Evolutionary conservation across 2,113 vertebrate species (phyloP).

Genomic region (Zeus faber): DNA sequence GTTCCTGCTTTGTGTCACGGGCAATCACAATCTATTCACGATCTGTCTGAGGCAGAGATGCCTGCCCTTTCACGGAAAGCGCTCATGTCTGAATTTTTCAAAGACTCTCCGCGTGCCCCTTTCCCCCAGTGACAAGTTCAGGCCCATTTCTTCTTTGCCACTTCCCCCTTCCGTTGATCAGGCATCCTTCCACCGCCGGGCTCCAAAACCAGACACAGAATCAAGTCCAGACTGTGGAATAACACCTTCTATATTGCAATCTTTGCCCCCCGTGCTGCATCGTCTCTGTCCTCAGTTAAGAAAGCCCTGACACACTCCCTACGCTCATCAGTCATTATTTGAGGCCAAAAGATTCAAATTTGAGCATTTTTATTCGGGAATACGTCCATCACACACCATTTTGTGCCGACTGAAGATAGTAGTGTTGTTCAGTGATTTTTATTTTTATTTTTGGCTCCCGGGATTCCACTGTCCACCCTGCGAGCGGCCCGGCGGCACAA

Average conservation of each 20-base stretch:
- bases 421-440: too few relatives aligned
- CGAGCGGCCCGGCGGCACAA: conserved; percentile 3
- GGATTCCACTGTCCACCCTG: too few relatives aligned
- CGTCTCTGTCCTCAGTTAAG: too few relatives aligned
- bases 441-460: not conserved
- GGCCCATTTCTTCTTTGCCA: conserved; percentile 32
- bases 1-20: conserved; percentile 44
- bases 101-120: conserved; percentile 28
- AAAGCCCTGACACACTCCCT: too few relatives aligned
- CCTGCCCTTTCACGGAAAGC: not conserved
- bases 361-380: conserved; percentile 28
- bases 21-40: conserved; percentile 64
- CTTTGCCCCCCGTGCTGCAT: not conserved
- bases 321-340: too few relatives aligned
- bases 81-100: too few relatives aligned
- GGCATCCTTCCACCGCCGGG: conserved; percentile 12
- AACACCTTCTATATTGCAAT: conserved; percentile 39
- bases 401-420: too few relatives aligned
- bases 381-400: too few relatives aligned
- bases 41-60: conserved; percentile 22
- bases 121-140: conserved; percentile 31
- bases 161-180: conserved; percentile 39
- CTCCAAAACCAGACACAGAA: conserved; percentile 19
- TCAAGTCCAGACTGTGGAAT: conserved; percentile 37
- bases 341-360: conserved; percentile 32